A percentile compares a stretch with the other conserved stretches of the same genome.
These are phyloP conservation scores for Bovichtus variegatus DNA, from an alignment of 2,797 vertebrate species.

Conservation along the genomic window DNA sequence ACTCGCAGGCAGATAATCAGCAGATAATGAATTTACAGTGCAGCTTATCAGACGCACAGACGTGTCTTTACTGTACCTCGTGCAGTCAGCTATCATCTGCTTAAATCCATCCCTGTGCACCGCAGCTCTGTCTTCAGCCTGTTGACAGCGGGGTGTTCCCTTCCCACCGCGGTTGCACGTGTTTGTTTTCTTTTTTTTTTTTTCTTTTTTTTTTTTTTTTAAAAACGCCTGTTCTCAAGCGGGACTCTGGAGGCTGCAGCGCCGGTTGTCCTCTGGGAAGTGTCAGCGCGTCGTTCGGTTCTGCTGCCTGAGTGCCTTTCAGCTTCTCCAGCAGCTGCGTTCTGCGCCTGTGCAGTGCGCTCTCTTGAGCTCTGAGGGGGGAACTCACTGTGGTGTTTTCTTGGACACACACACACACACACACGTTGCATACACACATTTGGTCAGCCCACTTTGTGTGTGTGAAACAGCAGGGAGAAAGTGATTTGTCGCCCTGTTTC, in stretches of 20 bases:
- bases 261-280: constrained; percentile 34
- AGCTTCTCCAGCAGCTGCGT: constrained; percentile 52
- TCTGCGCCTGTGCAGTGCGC: constrained; percentile 75
- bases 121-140: constrained; percentile 51
- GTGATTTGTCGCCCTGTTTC: constrained; percentile 55
- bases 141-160: constrained; percentile 61
- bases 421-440: background rate
- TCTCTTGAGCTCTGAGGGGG: constrained; percentile 53
- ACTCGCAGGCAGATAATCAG: constrained; percentile 30
- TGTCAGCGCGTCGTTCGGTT: constrained; percentile 24
- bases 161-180: constrained; percentile 61
- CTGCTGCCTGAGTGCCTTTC: constrained; percentile 58
- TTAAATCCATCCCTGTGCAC: constrained; percentile 77
- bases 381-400: constrained; percentile 69
- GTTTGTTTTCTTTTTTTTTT: background rate
- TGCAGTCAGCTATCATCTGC: constrained; percentile 74
- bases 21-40: constrained; percentile 26
- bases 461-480: constrained; percentile 79
- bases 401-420: constrained; percentile 43
- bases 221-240: background rate
- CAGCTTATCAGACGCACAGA: constrained; percentile 27
- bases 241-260: constrained; percentile 10
- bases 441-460: constrained; percentile 64
- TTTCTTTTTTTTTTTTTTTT: too few species aligned
- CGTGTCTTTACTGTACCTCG: constrained; percentile 77